A percentile compares a stretch with the other conserved stretches of the same genome.
These are phyloP conservation scores for Dexiosoma caninum DNA, from an alignment of 2,888 invertebrate species.

Conservation along the genomic window DNA sequence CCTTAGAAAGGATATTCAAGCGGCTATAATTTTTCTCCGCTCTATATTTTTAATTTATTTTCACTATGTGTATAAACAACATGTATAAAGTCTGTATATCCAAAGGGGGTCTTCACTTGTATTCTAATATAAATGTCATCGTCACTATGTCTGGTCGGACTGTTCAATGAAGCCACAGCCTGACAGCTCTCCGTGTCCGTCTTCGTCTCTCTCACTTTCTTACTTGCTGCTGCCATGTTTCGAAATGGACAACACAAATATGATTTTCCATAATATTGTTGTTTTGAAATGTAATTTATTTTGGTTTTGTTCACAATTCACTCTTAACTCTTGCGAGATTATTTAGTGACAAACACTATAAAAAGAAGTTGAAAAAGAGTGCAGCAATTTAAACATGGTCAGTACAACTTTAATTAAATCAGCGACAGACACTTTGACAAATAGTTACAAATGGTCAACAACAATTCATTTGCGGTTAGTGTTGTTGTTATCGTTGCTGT, in stretches of 20 bases:
- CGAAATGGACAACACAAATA: conserved; percentile 6
- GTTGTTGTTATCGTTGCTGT: conserved; percentile 6
- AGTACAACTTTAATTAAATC: conserved; percentile 75
- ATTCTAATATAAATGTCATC: conserved; percentile 46
- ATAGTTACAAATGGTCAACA: conserved; percentile 71
- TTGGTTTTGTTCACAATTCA: neutral
- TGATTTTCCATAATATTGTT: conserved; percentile 2
- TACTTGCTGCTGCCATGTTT: too few species aligned
- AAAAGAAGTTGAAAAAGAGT: conserved; percentile 24
- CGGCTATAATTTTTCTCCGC: too few species aligned
- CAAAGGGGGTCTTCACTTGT: conserved; percentile 13
- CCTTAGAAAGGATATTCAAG: too few species aligned
- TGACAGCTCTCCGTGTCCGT: conserved; percentile 11
- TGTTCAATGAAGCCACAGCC: neutral
- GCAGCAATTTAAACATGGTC: conserved; percentile 69
- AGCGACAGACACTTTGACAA: conserved; percentile 70
- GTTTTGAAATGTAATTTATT: neutral
- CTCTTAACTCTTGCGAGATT: neutral
- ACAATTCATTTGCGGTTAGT: conserved; percentile 42
- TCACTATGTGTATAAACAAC: too few species aligned
- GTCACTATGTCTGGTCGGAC: conserved; percentile 57
- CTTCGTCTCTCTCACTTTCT: too few species aligned
- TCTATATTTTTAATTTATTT: too few species aligned
- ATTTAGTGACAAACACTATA: conserved; percentile 2
- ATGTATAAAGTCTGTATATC: neutral